Conservation (phyloP, 2,113 vertebrate genomes). For the Myotis davidii region DNA sequence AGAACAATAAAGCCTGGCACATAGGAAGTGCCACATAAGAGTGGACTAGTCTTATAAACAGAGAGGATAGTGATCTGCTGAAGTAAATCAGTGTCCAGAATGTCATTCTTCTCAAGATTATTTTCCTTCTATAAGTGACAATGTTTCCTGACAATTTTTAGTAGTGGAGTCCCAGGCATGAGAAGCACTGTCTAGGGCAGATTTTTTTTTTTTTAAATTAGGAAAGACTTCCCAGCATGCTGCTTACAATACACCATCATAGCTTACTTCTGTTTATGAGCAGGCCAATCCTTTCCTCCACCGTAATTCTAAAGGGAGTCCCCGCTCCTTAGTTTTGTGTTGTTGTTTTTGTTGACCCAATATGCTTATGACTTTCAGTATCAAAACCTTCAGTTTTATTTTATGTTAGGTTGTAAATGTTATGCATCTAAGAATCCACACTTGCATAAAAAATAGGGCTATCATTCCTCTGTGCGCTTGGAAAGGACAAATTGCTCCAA, state of each 20-base stretch:
- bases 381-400: conserved; percentile 62
- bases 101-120: background rate
- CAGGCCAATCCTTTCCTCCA: background rate
- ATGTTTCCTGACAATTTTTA: background rate
- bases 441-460: conserved; percentile 77
- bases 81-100: background rate
- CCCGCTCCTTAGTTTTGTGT: background rate
- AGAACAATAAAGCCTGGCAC: background rate
- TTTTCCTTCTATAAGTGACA: conserved; percentile 8
- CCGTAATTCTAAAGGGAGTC: conserved; percentile 39
- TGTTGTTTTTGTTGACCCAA: conserved; percentile 52
- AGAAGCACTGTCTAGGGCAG: background rate
- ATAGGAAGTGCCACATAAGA: background rate
- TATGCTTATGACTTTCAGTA: conserved; percentile 48
- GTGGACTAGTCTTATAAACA: background rate
- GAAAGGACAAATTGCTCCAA: conserved; percentile 77
- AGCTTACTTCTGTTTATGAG: background rate
- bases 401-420: conserved; percentile 74
- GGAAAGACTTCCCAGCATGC: background rate
- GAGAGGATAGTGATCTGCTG: background rate
- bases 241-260: background rate
- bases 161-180: background rate
- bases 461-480: conserved; percentile 56
- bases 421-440: conserved; percentile 65
- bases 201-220: conserved; percentile 9